These are phyloP conservation scores for Lepidurus arcticus DNA, from an alignment of 1,140 invertebrate species.

Conservation along the genomic window DNA sequence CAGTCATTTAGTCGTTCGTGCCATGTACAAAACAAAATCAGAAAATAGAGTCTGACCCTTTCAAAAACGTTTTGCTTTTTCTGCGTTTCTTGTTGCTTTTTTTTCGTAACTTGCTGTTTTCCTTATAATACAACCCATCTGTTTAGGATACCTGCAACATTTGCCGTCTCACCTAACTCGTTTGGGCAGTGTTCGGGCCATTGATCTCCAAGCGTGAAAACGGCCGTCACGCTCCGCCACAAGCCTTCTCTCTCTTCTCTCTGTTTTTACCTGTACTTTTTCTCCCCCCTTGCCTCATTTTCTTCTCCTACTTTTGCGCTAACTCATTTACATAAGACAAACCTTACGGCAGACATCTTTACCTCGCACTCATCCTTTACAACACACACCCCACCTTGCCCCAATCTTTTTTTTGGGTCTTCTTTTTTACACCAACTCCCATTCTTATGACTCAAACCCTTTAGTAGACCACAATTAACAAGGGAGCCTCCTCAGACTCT, in stretches of 20 bases:
- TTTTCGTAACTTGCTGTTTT: not conserved
- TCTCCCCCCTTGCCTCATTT: slow-evolving; percentile 2
- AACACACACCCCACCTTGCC: not conserved
- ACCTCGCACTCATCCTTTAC: not conserved
- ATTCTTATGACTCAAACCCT: slow-evolving; percentile 5
- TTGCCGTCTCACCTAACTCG: slow-evolving; percentile 20
- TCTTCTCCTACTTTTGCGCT: slow-evolving; percentile 24
- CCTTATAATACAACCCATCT: slow-evolving; percentile 5
- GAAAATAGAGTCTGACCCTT: not conserved
- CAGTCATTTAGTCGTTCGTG: not conserved
- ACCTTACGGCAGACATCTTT: not conserved
- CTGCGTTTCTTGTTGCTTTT: not conserved
- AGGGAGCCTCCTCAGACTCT: too few species aligned
- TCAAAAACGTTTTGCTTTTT: not conserved
- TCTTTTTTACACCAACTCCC: not conserved
- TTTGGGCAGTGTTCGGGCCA: slow-evolving; percentile 20
- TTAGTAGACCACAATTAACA: slow-evolving; percentile 11
- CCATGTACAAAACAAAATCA: slow-evolving; percentile 7
- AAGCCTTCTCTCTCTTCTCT: not conserved
- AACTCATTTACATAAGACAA: not conserved
- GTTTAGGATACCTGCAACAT: slow-evolving; percentile 4
- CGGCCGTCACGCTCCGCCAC: slow-evolving; percentile 23
- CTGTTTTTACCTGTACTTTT: slow-evolving; percentile 24
- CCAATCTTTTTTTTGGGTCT: not conserved
- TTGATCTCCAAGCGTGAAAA: slow-evolving; percentile 20